Conservation (phyloP, 2,888 invertebrate genomes). For the Oxyteleia sp. region DNA sequence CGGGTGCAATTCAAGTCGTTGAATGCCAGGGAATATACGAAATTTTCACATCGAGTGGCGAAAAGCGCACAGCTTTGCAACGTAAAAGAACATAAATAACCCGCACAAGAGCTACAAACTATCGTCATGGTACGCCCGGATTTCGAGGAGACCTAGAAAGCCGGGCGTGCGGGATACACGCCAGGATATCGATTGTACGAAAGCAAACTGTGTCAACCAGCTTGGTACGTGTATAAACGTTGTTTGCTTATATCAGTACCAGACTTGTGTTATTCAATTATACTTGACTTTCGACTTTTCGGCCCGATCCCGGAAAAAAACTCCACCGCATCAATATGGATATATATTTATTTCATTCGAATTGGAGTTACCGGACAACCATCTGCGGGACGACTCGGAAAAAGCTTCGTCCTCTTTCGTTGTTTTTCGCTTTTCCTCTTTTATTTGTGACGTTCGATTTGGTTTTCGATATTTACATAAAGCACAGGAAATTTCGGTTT, state of each 20-base stretch:
- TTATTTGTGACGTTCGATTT: not conserved
- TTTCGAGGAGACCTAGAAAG: slow-evolving; percentile 71
- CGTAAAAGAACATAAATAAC: slow-evolving; percentile 72
- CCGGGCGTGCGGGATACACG: slow-evolving; percentile 70
- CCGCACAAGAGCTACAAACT: slow-evolving; percentile 70
- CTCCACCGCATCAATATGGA: too few species aligned
- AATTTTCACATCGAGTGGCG: slow-evolving; percentile 70
- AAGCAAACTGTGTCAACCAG: slow-evolving; percentile 72
- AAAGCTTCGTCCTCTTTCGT: not conserved
- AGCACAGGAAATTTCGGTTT: slow-evolving; percentile 35
- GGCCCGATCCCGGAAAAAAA: not conserved
- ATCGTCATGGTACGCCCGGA: slow-evolving; percentile 71
- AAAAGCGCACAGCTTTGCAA: slow-evolving; percentile 71
- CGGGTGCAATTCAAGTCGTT: slow-evolving; percentile 64
- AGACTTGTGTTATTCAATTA: slow-evolving; percentile 57
- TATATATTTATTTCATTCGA: too few species aligned
- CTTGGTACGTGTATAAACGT: slow-evolving; percentile 57
- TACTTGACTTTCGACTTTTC: slow-evolving; percentile 53
- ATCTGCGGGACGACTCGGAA: not conserved
- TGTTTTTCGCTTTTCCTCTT: not conserved
- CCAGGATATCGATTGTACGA: slow-evolving; percentile 72
- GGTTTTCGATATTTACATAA: slow-evolving; percentile 27
- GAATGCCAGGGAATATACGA: slow-evolving; percentile 67
- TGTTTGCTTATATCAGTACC: slow-evolving; percentile 64
- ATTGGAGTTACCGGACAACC: too few species aligned